These are phyloP conservation scores for Genyomyrus donnyi DNA, from an alignment of 2,113 vertebrate genomes.

Conservation along the genomic window DNA sequence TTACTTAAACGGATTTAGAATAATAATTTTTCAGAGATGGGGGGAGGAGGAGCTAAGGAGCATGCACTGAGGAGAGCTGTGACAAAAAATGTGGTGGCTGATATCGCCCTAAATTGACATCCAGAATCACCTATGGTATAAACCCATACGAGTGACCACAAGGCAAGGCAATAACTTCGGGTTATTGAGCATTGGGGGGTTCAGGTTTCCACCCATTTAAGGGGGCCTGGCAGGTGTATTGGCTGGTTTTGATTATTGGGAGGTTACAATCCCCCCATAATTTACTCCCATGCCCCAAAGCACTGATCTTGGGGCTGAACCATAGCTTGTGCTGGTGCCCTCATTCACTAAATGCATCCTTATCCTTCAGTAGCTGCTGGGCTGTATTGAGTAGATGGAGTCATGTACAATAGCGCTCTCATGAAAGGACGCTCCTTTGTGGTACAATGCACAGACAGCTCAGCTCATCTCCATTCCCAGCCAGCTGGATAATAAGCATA, in stretches of 20 bases:
- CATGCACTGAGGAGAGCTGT: too few relatives aligned
- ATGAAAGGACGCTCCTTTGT: background rate
- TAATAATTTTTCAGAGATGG: background rate
- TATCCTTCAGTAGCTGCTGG: background rate
- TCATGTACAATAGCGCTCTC: background rate
- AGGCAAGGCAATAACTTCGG: background rate
- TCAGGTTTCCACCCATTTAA: background rate
- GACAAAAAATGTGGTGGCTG: background rate
- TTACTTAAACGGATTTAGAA: background rate
- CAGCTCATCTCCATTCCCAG: background rate
- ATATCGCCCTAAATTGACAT: background rate
- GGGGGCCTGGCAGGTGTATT: background rate
- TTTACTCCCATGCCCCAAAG: background rate
- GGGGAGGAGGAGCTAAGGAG: background rate
- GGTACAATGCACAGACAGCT: background rate
- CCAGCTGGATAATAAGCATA: background rate
- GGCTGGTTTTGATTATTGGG: background rate
- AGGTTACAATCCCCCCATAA: background rate
- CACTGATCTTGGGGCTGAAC: background rate
- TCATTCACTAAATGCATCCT: background rate
- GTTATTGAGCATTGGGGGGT: too few relatives aligned
- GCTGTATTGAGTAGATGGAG: background rate
- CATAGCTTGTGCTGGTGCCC: background rate
- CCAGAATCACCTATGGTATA: background rate
- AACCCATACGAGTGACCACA: background rate